A percentile compares a stretch with the other conserved stretches of the same genome.
Evolutionary conservation across 1,140 invertebrate species (phyloP).

Genomic region (Psix sp.): DNA sequence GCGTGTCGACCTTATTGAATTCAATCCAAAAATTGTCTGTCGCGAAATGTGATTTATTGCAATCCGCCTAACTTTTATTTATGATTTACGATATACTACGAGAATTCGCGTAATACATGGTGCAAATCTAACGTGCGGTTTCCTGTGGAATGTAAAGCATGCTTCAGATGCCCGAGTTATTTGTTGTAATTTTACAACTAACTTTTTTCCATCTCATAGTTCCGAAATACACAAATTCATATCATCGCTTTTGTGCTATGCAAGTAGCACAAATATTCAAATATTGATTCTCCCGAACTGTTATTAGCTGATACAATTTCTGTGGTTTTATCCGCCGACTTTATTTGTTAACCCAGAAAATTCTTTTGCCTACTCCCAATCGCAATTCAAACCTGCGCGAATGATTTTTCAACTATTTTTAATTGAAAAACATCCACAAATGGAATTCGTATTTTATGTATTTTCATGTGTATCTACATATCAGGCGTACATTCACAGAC

Average conservation of each 20-base stretch:
- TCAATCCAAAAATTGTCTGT: conserved; percentile 38
- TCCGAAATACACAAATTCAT: conserved; percentile 15
- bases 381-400: no score
- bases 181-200: conserved; percentile 37
- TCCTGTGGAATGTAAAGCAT: conserved; percentile 19
- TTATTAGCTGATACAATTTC: conserved; percentile 16
- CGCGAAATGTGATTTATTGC: conserved; percentile 34
- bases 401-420: no score
- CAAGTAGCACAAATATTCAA: neutral
- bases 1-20: conserved; percentile 20
- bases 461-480: conserved; percentile 2
- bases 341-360: conserved; percentile 10
- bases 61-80: conserved; percentile 35
- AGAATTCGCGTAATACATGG: conserved; percentile 23
- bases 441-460: no score
- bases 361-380: no score
- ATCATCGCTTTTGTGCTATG: conserved; percentile 9
- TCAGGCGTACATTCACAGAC: neutral
- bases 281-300: conserved; percentile 22
- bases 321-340: conserved; percentile 9
- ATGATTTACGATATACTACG: conserved; percentile 36
- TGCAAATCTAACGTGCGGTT: conserved; percentile 17
- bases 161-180: conserved; percentile 5
- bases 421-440: no score
- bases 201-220: conserved; percentile 36